A percentile compares a stretch with the other conserved stretches of the same genome.
These are phyloP conservation scores for Meteorus colon DNA, from an alignment of 2,888 invertebrate species.

Conservation along the genomic window DNA sequence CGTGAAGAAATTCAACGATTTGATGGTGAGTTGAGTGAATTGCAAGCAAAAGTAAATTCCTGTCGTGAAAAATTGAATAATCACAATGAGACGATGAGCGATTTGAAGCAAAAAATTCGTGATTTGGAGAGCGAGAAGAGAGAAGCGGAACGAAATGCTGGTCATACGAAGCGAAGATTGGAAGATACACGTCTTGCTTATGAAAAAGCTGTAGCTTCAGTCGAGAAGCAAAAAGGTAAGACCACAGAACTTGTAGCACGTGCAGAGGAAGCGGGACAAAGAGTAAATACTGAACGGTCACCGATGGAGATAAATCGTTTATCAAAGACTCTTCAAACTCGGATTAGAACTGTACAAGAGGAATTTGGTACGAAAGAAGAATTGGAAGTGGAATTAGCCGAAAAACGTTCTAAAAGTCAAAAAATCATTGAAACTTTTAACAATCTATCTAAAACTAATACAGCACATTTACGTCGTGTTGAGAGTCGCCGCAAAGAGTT, in stretches of 20 bases:
- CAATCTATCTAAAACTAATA: constrained; percentile 19
- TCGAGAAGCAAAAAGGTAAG: constrained; percentile 69
- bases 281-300: constrained; percentile 75
- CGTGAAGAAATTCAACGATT: constrained; percentile 59
- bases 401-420: constrained; percentile 64
- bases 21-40: constrained; percentile 64
- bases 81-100: constrained; percentile 56
- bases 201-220: constrained; percentile 61
- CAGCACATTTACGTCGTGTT: constrained; percentile 60
- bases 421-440: constrained; percentile 58
- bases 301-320: constrained; percentile 53
- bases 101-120: constrained; percentile 71
- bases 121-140: constrained; percentile 71
- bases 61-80: constrained; percentile 53
- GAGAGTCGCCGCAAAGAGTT: constrained; percentile 68
- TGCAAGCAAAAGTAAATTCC: constrained; percentile 64
- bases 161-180: constrained; percentile 52
- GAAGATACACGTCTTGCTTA: constrained; percentile 52
- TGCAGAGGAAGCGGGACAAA: constrained; percentile 74
- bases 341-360: constrained; percentile 60
- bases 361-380: constrained; percentile 61
- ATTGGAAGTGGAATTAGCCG: constrained; percentile 63
- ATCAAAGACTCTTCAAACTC: constrained; percentile 51
- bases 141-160: constrained; percentile 53
- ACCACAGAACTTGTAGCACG: constrained; percentile 69